These are phyloP conservation scores for Thalpophila matura DNA, from an alignment of 2,888 invertebrate species.

Conservation along the genomic window DNA sequence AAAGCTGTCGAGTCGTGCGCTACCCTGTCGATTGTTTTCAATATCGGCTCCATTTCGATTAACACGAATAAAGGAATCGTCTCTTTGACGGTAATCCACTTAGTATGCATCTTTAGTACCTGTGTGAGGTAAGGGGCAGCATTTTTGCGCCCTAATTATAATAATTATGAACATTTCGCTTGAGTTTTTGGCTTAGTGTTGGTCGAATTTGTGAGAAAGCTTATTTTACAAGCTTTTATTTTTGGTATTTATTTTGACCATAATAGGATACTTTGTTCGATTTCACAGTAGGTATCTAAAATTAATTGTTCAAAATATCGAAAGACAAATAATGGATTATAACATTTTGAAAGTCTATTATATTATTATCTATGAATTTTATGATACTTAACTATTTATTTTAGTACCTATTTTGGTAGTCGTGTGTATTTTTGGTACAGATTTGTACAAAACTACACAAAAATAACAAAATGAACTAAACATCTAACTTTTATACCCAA, in stretches of 20 bases:
- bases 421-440: no score
- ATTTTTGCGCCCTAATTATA: constrained; percentile 82
- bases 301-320: background rate
- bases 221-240: no score
- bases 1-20: constrained; percentile 82
- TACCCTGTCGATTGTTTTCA: constrained; percentile 89
- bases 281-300: background rate
- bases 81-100: constrained; percentile 83
- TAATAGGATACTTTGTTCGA: background rate
- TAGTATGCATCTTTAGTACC: constrained; percentile 76
- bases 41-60: constrained; percentile 87
- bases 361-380: no score
- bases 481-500: no score
- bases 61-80: constrained; percentile 87
- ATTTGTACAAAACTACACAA: no score
- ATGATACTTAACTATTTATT: no score
- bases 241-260: background rate
- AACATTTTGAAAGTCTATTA: no score
- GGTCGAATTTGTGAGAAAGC: constrained; percentile 15
- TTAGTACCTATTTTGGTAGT: no score
- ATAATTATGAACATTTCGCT: constrained; percentile 78
- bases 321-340: no score
- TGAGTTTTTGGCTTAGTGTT: constrained; percentile 55
- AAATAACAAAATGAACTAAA: no score
- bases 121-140: constrained; percentile 72